phyloP scores from a whole-genome alignment of 2,797 vertebrate species.

The Apogon hyalosoma region DNA sequence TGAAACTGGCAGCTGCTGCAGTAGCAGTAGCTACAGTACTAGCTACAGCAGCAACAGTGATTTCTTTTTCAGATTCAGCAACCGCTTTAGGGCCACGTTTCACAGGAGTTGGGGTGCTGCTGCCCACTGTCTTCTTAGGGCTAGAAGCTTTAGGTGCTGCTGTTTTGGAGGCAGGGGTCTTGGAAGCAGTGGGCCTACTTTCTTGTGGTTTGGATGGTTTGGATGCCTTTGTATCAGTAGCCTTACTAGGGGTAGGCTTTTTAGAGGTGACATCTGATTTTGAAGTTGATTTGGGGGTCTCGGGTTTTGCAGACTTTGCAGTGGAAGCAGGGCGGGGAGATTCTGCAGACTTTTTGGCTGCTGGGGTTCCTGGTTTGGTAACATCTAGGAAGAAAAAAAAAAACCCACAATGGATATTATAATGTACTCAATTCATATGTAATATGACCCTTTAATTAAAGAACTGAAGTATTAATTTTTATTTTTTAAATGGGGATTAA shows the following conservation, averaged over 20 bases:
- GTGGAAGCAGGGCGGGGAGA: conserved; percentile 72
- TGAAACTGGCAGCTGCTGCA: conserved; percentile 41
- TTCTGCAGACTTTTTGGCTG: conserved; percentile 77
- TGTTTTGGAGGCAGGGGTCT: conserved; percentile 69
- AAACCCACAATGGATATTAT: neutral
- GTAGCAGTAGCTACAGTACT: conserved; percentile 53
- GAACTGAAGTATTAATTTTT: too few relatives aligned
- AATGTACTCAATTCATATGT: neutral
- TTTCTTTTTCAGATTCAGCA: conserved; percentile 56
- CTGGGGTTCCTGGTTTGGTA: conserved; percentile 75
- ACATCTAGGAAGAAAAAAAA: conserved; percentile 73
- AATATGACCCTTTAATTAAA: neutral
- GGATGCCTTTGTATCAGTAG: conserved; percentile 76
- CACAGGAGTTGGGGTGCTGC: conserved; percentile 83
- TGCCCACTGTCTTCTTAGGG: conserved; percentile 84
- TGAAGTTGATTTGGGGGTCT: conserved; percentile 76
- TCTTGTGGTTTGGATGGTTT: conserved; percentile 74
- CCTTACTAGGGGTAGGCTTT: conserved; percentile 72
- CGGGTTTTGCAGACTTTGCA: conserved; percentile 78
- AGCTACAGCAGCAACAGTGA: conserved; percentile 47
- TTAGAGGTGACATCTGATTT: conserved; percentile 75
- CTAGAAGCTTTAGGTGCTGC: conserved; percentile 71
- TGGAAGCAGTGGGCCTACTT: conserved; percentile 69
- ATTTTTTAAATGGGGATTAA: neutral
- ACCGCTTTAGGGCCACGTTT: conserved; percentile 81